Evolutionary conservation across 2,113 vertebrate species (phyloP).

Genomic region (Pelmatolapia mariae): DNA sequence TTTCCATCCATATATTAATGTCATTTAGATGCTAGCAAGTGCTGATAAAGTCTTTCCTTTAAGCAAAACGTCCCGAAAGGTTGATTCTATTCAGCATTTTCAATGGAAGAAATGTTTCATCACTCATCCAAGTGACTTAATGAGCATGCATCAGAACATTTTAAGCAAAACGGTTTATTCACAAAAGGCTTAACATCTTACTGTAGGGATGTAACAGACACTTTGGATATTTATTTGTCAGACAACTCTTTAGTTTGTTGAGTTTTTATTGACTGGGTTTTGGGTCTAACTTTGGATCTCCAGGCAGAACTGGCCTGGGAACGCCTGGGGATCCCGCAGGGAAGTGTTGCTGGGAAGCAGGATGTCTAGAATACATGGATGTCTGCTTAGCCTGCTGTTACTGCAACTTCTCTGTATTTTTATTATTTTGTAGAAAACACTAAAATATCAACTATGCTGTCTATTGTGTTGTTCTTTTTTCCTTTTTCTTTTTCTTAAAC

Average conservation of each 20-base stretch:
- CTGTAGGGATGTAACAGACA: not conserved
- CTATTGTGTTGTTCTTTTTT: not conserved
- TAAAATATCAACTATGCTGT: not conserved
- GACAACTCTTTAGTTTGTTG: not conserved
- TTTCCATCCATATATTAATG: not conserved
- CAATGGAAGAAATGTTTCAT: not conserved
- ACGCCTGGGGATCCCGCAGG: not conserved
- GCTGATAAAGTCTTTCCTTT: not conserved
- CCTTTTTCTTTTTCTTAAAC: not conserved
- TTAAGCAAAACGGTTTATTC: not conserved
- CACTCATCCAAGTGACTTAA: not conserved
- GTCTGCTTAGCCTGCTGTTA: not conserved
- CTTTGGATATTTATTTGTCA: not conserved
- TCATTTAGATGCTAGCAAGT: not conserved
- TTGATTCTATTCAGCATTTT: not conserved
- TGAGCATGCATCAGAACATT: not conserved
- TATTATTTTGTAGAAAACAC: not conserved
- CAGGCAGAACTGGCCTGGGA: not conserved
- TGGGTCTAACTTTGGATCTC: not conserved
- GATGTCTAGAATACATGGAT: not conserved
- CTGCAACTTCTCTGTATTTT: not conserved
- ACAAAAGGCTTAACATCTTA: not conserved
- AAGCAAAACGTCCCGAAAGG: not conserved
- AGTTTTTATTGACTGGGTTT: not conserved
- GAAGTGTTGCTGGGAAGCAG: not conserved